Evolutionary conservation across 2,113 vertebrate genomes (phyloP).

Genomic region (Mormyrus lacerda): DNA sequence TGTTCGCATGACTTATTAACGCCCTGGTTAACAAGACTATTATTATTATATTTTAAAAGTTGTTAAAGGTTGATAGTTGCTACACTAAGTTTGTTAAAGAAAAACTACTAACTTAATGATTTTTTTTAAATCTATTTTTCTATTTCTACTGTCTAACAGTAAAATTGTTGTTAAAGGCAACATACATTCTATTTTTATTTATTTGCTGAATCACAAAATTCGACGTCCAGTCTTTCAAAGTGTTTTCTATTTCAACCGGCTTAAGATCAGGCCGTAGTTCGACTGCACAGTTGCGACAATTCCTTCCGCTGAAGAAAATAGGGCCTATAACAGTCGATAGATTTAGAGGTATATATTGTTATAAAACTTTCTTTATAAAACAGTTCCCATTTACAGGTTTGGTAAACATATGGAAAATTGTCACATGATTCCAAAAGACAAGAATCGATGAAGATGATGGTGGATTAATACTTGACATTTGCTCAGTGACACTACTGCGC

Average conservation of each 20-base stretch:
- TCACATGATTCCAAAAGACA: background rate
- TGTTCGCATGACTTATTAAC: background rate
- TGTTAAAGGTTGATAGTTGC: background rate
- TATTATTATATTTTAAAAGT: background rate
- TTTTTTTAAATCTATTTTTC: background rate
- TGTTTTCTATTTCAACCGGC: slow-evolving; percentile 1
- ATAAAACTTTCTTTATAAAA: background rate
- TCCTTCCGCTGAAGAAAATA: slow-evolving; percentile 50
- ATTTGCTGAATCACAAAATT: background rate
- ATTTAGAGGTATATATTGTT: background rate
- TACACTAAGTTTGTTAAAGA: background rate
- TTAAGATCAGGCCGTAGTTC: slow-evolving; percentile 23
- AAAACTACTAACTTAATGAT: background rate
- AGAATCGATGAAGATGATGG: background rate
- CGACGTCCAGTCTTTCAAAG: slow-evolving; percentile 26
- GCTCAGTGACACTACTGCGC: slow-evolving; percentile 38
- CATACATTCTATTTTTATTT: background rate
- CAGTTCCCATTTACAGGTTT: background rate
- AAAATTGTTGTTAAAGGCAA: background rate
- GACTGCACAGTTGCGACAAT: slow-evolving; percentile 23
- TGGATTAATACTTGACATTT: slow-evolving; percentile 37
- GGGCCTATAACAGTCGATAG: slow-evolving; percentile 1
- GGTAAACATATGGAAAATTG: background rate
- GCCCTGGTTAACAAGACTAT: background rate
- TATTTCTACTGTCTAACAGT: background rate